These are phyloP conservation scores for Tinamus guttatus DNA, from an alignment of 2,113 vertebrate species.

Conservation along the genomic window DNA sequence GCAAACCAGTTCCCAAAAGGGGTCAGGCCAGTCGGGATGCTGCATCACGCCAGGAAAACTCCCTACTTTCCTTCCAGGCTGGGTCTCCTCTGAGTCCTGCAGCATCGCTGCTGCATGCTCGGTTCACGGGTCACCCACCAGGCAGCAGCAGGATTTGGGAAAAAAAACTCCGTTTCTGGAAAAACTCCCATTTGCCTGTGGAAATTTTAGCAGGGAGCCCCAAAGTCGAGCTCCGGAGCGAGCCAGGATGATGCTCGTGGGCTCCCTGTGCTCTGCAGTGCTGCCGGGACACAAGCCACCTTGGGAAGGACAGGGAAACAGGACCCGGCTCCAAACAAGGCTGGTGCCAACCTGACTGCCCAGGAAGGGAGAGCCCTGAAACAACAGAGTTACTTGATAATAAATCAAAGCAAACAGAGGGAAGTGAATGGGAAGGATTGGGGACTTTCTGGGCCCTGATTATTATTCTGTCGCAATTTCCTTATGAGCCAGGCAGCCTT, in stretches of 20 bases:
- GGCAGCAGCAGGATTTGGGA: not conserved
- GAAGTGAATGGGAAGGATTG: accelerated
- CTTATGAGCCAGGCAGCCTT: not conserved
- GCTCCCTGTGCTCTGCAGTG: no score
- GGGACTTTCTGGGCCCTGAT: slow-evolving; percentile 25
- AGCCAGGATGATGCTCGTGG: not conserved
- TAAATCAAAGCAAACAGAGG: slow-evolving; percentile 52
- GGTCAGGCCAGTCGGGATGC: not conserved
- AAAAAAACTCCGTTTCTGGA: accelerated
- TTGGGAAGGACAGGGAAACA: accelerated
- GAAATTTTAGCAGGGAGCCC: not conserved
- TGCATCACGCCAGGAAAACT: not conserved
- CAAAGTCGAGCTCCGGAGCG: not conserved
- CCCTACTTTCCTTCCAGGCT: not conserved
- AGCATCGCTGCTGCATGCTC: accelerated
- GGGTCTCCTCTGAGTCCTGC: accelerated
- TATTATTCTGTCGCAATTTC: slow-evolving; percentile 29
- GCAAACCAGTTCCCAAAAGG: not conserved
- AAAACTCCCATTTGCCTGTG: not conserved
- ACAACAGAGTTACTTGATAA: not conserved
- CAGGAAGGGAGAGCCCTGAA: slow-evolving; percentile 28
- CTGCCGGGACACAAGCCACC: not conserved
- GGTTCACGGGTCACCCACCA: accelerated
- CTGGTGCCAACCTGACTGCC: not conserved
- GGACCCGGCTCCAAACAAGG: accelerated